Base-by-base conservation (phyloP, 1,140 invertebrate species). In the Aphaenogaster rudis region DNA sequence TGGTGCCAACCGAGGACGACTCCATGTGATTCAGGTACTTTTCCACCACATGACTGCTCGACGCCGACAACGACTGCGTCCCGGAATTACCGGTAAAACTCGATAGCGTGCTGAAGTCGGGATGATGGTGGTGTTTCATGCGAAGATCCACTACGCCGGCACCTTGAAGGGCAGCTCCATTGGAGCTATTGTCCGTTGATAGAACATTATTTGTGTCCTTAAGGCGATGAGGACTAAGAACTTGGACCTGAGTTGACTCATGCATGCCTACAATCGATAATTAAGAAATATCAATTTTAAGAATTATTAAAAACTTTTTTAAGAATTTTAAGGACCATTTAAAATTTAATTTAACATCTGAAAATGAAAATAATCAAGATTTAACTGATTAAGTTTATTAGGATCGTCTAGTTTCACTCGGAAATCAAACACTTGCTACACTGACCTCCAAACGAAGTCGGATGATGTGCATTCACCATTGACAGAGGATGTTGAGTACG, bases 21-120 rank as follows among this genome's bases (percentile, higher is more conserved):
- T 96, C 96, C 21, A 96, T 95, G n/a, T 96, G 96, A 54, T 96
- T 96, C 3, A 97, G 92, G 90, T 96, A 97, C 88, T 96, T 97
- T 85, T 96, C 96, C 28, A 96, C 94, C 94, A 96, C 96, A 86
- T 96, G 95, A 6, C 94, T 96, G 91, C 93, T 96, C 90, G 96
- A 95, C 0, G 96, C 93, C 0, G 96, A 96, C 4, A 97, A 89
- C 8, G 96, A 95, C 21, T 94, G 93, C 33, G 91, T 90, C 0
- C 91, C 93, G 6, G 94, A 85, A 13, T 94, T 91, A 1, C 92
- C 87, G 9, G 94, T 86, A 45, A 94, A 95, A 21, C 89, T 94
- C 28, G 91, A 94, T 7, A 95, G 39, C 6, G 92, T 74, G 36
- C 92, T 91, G 52, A 92, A 94, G 76, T 95, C 91, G 54, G 92